These are phyloP conservation scores for Pipra filicauda DNA, from an alignment of 2,113 vertebrate genomes.

Conservation along the genomic window DNA sequence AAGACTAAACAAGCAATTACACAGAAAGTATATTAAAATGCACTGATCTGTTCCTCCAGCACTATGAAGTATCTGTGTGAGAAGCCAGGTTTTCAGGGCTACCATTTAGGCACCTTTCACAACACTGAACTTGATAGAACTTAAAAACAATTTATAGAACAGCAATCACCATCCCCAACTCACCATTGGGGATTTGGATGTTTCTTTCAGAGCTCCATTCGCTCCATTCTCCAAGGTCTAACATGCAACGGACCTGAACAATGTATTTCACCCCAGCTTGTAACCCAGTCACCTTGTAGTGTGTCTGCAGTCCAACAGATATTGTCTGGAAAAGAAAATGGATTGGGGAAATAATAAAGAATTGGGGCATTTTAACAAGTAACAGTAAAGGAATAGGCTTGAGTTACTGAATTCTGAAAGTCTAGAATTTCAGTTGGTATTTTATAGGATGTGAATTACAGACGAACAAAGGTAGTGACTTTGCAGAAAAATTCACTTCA, in stretches of 20 bases:
- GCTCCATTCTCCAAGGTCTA: constrained; percentile 44
- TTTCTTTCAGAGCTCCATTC: constrained; percentile 20
- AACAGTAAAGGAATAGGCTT: background rate
- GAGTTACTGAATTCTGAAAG: background rate
- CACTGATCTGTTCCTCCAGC: background rate
- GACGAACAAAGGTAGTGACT: background rate
- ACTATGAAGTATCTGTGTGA: background rate
- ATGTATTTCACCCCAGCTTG: background rate
- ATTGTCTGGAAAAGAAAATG: constrained; percentile 39
- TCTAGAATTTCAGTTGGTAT: background rate
- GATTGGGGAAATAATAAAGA: background rate
- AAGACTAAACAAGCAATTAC: background rate
- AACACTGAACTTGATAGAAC: background rate
- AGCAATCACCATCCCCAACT: background rate
- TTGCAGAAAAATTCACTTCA: background rate
- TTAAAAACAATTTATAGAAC: background rate
- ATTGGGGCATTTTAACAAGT: background rate
- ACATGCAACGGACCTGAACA: constrained; percentile 45
- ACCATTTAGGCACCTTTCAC: background rate
- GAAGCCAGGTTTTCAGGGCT: background rate
- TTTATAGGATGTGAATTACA: background rate
- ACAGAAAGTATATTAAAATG: background rate
- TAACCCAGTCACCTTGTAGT: background rate
- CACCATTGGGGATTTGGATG: constrained; percentile 14
- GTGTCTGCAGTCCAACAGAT: constrained; percentile 23